Base-by-base conservation (phyloP, 2,797 vertebrate species). In the Morus bassanus region DNA sequence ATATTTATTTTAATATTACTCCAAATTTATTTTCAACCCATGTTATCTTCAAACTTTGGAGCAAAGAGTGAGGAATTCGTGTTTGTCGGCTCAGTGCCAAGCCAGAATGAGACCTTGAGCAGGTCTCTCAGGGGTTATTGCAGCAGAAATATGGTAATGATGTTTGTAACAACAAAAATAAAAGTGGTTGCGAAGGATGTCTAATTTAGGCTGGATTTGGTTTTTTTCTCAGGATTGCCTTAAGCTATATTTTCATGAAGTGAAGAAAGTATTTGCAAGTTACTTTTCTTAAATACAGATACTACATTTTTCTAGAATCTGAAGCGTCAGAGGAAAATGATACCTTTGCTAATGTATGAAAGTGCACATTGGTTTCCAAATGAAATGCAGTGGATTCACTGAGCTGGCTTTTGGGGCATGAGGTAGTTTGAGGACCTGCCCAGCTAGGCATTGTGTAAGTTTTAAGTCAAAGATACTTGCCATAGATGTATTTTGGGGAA, bases 311-410 rank as follows among this genome's bases (percentile, higher is more conserved):
- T 31, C 51, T 46, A 39, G 43, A 89, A 65, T 12, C 21, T 60
- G n/a, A 77, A 74, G 33, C 15, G 35, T 68, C 33, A 27, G 39
- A 56, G 57, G 39, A 76, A 70, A 33, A 35, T 4, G 14, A 15
- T 25, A 23, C 18, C 21, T 83, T 11, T 46, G 21, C 27, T 37
- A 21, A 12, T 0, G 7, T 24, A 2, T 23, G 11, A 45, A 74
- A 45, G 7, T 0, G 3, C 14, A 18, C 3, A 0, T 18, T 33
- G 39, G 31, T 45, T 84, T 78, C 37, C 45, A 72, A 28, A 27
- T 28, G 23, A 84, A 88, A n/a, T 2, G 6, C 59, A 25, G 41
- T 18, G 39, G 18, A 45, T 48, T 53, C 53, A 25, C 22, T 0
- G 4, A 37, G 39, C 45, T 51, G 72, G 15, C 22, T 86, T 70